phyloP scores from a whole-genome alignment of 2,888 invertebrate species.

The Ceramica pisi region DNA sequence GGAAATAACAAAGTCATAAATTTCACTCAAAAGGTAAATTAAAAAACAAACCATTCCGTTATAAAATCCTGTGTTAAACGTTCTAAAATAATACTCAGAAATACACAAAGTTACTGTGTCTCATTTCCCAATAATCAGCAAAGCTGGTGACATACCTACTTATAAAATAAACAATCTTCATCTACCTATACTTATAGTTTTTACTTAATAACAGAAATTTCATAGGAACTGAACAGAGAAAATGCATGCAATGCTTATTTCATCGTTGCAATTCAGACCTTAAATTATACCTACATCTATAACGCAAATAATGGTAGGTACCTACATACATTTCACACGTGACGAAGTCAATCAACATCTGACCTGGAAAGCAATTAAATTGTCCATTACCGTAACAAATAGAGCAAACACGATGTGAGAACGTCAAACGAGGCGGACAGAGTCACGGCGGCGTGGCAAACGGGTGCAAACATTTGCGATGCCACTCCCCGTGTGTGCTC shows the following conservation, averaged over 20 bases:
- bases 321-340: slow-evolving; percentile 51
- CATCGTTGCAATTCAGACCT: neutral
- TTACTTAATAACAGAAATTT: no score
- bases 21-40: neutral
- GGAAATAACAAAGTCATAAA: neutral
- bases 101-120: neutral
- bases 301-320: slow-evolving; percentile 5
- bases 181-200: no score
- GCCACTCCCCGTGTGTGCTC: slow-evolving; percentile 81
- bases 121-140: no score
- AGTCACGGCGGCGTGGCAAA: slow-evolving; percentile 74
- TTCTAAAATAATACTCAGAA: no score
- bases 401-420: slow-evolving; percentile 81
- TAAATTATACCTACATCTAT: slow-evolving; percentile 6
- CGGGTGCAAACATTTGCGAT: slow-evolving; percentile 84
- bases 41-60: neutral
- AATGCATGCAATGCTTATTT: no score
- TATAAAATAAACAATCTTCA: no score
- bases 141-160: no score
- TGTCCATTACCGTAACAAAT: slow-evolving; percentile 86
- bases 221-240: no score
- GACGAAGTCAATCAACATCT: slow-evolving; percentile 73
- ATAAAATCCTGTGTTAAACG: neutral
- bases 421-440: slow-evolving; percentile 72
- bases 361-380: slow-evolving; percentile 82